These are phyloP conservation scores for Eospalax fontanierii DNA, from an alignment of 2,797 vertebrate genomes.

Conservation along the genomic window DNA sequence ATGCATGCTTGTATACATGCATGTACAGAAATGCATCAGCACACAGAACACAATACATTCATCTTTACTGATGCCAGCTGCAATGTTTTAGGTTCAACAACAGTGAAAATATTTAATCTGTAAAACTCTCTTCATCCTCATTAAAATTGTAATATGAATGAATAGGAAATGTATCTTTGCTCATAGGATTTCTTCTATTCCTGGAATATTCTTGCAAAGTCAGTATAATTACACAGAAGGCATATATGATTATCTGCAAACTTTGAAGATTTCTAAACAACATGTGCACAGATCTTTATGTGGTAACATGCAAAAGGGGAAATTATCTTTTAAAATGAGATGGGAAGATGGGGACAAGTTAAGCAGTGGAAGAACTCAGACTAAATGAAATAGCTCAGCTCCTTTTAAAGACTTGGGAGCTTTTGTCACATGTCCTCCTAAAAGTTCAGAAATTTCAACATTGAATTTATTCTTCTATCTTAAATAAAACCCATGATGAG, in stretches of 20 bases:
- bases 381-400: not conserved
- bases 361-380: slow-evolving; percentile 65
- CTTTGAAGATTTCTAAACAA: slow-evolving; percentile 82
- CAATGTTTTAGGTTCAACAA: slow-evolving; percentile 51
- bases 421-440: not conserved
- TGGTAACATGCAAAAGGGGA: slow-evolving; percentile 36
- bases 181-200: slow-evolving; percentile 77
- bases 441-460: not conserved
- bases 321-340: slow-evolving; percentile 71
- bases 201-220: slow-evolving; percentile 75
- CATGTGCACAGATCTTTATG: slow-evolving; percentile 68
- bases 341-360: slow-evolving; percentile 52
- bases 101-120: slow-evolving; percentile 73
- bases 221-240: slow-evolving; percentile 81
- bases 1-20: not conserved
- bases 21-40: not conserved
- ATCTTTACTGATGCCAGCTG: slow-evolving; percentile 38
- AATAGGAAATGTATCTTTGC: slow-evolving; percentile 71
- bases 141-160: slow-evolving; percentile 63
- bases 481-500: not conserved
- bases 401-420: not conserved
- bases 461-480: not conserved
- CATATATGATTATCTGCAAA: slow-evolving; percentile 81
- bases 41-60: not conserved
- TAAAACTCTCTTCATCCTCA: slow-evolving; percentile 51